Conservation (phyloP, 2,113 vertebrate species). For the Paralichthys olivaceus region DNA sequence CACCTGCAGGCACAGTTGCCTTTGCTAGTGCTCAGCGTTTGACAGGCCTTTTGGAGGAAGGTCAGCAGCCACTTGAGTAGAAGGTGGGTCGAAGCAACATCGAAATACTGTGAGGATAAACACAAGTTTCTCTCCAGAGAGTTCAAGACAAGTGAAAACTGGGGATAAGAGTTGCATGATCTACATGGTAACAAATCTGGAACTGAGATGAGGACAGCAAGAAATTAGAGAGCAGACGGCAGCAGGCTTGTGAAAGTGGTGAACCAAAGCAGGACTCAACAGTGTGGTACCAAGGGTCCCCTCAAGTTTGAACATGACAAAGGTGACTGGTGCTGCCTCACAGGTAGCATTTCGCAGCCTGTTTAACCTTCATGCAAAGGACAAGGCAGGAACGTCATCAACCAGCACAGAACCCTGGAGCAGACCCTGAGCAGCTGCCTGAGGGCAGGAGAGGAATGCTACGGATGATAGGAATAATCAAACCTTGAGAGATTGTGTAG, state of each 20-base stretch:
- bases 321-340: background rate
- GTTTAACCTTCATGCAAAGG: background rate
- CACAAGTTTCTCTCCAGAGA: no score
- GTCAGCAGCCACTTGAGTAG: background rate
- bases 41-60: background rate
- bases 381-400: background rate
- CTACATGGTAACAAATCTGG: background rate
- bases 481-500: background rate
- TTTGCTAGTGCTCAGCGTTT: background rate
- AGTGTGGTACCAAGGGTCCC: background rate
- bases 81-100: background rate
- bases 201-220: background rate
- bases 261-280: background rate
- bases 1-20: background rate
- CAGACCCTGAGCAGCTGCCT: background rate
- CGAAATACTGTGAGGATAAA: background rate
- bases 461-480: background rate
- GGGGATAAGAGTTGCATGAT: background rate
- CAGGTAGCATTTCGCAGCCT: background rate
- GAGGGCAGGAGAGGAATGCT: background rate
- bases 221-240: background rate
- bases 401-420: background rate
- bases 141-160: background rate
- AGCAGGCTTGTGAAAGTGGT: slow-evolving; percentile 1
- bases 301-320: background rate